phyloP scores from a whole-genome alignment of 2,888 invertebrate genomes.

The Athalia cordata region DNA sequence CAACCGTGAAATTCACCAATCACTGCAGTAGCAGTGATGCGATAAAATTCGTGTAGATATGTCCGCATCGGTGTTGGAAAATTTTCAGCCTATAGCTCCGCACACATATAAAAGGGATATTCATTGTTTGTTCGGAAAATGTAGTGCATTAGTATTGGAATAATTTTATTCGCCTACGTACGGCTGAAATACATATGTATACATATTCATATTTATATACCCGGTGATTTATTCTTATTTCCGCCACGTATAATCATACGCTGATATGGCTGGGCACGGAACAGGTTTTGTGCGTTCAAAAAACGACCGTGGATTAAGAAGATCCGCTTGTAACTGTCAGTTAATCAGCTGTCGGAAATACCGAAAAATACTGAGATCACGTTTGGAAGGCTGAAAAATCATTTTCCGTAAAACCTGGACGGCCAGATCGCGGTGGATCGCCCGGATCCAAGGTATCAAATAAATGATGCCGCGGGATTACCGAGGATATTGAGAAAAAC shows the following conservation, averaged over 20 bases:
- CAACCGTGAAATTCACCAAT: conserved; percentile 36
- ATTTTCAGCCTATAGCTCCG: conserved; percentile 14
- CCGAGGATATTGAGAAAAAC: conserved; percentile 39
- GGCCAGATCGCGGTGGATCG: neutral
- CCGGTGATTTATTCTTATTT: neutral
- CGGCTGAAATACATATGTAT: too few relatives aligned
- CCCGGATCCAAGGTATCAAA: conserved; percentile 31
- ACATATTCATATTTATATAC: too few relatives aligned
- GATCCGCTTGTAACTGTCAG: conserved; percentile 37
- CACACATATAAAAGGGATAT: neutral
- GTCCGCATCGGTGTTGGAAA: conserved; percentile 14
- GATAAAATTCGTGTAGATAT: conserved; percentile 35
- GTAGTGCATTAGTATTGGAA: neutral
- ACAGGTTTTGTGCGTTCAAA: conserved; percentile 16
- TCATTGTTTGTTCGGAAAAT: neutral
- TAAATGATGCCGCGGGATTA: conserved; percentile 29
- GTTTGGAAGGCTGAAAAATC: conserved; percentile 29
- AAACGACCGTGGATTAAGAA: conserved; percentile 1
- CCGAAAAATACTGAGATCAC: conserved; percentile 10
- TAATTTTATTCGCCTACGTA: neutral
- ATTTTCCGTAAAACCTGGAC: conserved; percentile 24
- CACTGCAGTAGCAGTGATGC: conserved; percentile 41
- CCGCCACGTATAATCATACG: neutral
- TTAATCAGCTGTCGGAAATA: conserved; percentile 30
- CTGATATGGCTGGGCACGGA: neutral